Percentiles rank a stretch among this genome's conserved stretches.
Evolutionary conservation across 2,113 vertebrate species (phyloP).

Genomic region (Platanista minor): DNA sequence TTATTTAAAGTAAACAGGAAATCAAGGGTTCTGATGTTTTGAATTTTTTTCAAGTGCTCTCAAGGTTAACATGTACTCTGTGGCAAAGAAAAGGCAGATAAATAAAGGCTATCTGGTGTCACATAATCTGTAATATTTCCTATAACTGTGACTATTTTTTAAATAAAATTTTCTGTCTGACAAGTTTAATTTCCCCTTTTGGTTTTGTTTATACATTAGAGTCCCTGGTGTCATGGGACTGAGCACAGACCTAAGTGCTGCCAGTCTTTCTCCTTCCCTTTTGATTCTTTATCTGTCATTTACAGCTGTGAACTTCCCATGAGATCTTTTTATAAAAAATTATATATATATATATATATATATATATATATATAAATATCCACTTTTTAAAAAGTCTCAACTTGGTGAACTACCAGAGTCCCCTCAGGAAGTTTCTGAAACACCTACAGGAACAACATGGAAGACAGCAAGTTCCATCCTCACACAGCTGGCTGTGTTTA

Average conservation of each 20-base stretch:
- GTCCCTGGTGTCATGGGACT: slow-evolving; percentile 36
- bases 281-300: slow-evolving; percentile 70
- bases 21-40: slow-evolving; percentile 74
- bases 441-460: slow-evolving; percentile 68
- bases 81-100: slow-evolving; percentile 71
- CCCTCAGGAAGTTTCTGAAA: slow-evolving; percentile 79
- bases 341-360: not conserved
- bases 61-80: slow-evolving; percentile 69
- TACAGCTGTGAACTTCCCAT: slow-evolving; percentile 60
- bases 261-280: slow-evolving; percentile 52
- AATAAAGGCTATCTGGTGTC: slow-evolving; percentile 71
- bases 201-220: slow-evolving; percentile 65
- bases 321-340: slow-evolving; percentile 35
- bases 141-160: slow-evolving; percentile 66
- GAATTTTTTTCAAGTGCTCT: slow-evolving; percentile 76
- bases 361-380: not conserved
- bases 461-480: slow-evolving; percentile 64
- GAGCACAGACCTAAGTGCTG: slow-evolving; percentile 24
- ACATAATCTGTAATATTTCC: slow-evolving; percentile 69
- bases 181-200: slow-evolving; percentile 70
- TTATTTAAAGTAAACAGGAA: slow-evolving; percentile 81
- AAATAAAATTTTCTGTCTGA: slow-evolving; percentile 62
- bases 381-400: not conserved
- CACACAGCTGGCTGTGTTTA: slow-evolving; percentile 73
- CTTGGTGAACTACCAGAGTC: slow-evolving; percentile 49